Conservation (phyloP, 2,113 vertebrate genomes). For the Empidonax traillii region DNA sequence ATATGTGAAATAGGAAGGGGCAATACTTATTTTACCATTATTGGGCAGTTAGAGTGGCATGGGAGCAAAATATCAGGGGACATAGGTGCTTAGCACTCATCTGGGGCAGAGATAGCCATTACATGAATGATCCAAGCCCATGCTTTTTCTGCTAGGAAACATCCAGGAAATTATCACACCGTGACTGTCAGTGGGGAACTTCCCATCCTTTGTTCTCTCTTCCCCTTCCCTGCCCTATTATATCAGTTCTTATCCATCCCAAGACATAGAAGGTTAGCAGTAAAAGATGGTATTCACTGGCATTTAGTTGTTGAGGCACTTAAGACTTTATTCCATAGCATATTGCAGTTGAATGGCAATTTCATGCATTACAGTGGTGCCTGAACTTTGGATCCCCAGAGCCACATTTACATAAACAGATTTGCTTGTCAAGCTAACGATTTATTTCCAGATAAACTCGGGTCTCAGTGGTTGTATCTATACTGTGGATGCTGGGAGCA, state of each 20-base stretch:
- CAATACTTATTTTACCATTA: background rate
- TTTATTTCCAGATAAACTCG: background rate
- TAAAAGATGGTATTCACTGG: background rate
- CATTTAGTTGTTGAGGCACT: background rate
- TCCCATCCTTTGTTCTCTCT: background rate
- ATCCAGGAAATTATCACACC: background rate
- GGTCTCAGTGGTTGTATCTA: background rate
- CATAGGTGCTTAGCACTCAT: background rate
- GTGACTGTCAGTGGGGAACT: background rate
- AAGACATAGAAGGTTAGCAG: background rate
- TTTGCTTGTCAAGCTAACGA: background rate
- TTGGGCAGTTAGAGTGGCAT: background rate
- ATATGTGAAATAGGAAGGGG: background rate
- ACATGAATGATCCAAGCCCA: background rate
- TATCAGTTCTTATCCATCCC: background rate
- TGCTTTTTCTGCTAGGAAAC: background rate
- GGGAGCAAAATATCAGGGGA: background rate
- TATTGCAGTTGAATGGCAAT: background rate
- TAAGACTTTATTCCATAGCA: background rate
- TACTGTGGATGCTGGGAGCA: background rate
- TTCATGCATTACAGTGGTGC: background rate
- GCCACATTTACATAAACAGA: background rate
- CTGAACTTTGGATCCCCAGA: background rate
- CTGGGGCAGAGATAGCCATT: background rate
- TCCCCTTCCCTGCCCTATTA: background rate